These are phyloP conservation scores for Prorops nasuta DNA, from an alignment of 1,140 invertebrate species.

Conservation along the genomic window DNA sequence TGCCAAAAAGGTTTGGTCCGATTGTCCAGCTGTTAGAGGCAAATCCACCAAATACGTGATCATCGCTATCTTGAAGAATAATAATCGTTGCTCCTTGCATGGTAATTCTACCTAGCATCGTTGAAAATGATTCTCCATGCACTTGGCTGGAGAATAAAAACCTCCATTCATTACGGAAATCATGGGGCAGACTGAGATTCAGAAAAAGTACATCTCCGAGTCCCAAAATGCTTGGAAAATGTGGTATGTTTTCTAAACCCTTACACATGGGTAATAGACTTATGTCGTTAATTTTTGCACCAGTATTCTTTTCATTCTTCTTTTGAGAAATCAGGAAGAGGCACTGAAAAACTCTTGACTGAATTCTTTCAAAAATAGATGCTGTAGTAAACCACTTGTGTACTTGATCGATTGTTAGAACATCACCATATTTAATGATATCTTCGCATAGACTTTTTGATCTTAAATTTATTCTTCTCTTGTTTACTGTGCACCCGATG, in stretches of 20 bases:
- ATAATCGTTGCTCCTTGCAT: slow-evolving; percentile 77
- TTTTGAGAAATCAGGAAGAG: slow-evolving; percentile 52
- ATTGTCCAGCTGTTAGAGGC: slow-evolving; percentile 73
- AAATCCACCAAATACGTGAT: slow-evolving; percentile 87
- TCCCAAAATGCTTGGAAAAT: slow-evolving; percentile 75
- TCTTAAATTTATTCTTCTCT: slow-evolving; percentile 44
- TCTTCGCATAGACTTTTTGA: slow-evolving; percentile 48
- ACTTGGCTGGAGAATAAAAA: slow-evolving; percentile 80
- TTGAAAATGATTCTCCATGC: slow-evolving; percentile 83
- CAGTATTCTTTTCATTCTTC: slow-evolving; percentile 50
- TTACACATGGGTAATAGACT: slow-evolving; percentile 57
- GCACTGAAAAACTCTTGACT: slow-evolving; percentile 53
- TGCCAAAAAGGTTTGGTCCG: slow-evolving; percentile 71
- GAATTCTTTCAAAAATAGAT: slow-evolving; percentile 44
- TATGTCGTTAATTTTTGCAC: slow-evolving; percentile 49
- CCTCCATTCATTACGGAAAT: slow-evolving; percentile 74
- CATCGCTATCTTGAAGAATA: slow-evolving; percentile 75
- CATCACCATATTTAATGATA: slow-evolving; percentile 39
- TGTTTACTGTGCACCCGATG: slow-evolving; percentile 52
- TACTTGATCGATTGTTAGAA: slow-evolving; percentile 37
- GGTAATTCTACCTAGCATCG: slow-evolving; percentile 71
- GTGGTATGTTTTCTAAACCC: slow-evolving; percentile 68
- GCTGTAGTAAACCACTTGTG: slow-evolving; percentile 45
- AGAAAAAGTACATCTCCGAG: slow-evolving; percentile 75
- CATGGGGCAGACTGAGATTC: slow-evolving; percentile 71